Evolutionary conservation across 2,888 invertebrate species (phyloP).

Genomic region (Chymomyza caudatula): DNA sequence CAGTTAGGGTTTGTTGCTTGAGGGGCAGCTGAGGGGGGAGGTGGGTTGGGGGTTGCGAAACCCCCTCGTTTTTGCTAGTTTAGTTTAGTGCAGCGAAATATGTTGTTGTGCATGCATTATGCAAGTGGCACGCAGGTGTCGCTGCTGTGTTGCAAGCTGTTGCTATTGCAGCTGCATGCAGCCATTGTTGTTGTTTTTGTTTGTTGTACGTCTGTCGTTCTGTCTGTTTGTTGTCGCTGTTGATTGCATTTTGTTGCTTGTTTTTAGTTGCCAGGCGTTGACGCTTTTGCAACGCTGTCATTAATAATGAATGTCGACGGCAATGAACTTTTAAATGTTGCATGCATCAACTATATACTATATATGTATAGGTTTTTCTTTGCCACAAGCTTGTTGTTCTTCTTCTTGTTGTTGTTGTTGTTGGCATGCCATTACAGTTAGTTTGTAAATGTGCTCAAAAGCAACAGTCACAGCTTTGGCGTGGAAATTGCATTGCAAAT

Average conservation of each 20-base stretch:
- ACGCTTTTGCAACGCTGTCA: slow-evolving; percentile 61
- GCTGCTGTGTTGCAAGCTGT: slow-evolving; percentile 16
- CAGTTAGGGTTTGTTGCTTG: slow-evolving; percentile 2
- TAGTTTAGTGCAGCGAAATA: too few relatives aligned
- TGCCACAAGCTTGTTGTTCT: not conserved
- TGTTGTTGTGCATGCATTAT: slow-evolving; percentile 49
- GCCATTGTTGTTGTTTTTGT: slow-evolving; percentile 23
- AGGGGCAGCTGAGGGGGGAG: slow-evolving; percentile 7
- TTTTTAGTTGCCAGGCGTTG: slow-evolving; percentile 62
- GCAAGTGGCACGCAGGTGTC: slow-evolving; percentile 23
- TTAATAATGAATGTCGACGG: slow-evolving; percentile 77
- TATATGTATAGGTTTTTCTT: slow-evolving; percentile 10
- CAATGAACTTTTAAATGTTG: slow-evolving; percentile 78
- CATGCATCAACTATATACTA: slow-evolving; percentile 52
- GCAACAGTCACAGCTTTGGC: slow-evolving; percentile 48
- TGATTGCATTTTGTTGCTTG: slow-evolving; percentile 71
- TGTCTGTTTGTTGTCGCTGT: slow-evolving; percentile 61
- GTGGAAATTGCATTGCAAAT: slow-evolving; percentile 59
- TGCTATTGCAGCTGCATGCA: slow-evolving; percentile 28
- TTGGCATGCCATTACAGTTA: slow-evolving; percentile 39
- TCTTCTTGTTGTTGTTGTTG: slow-evolving; percentile 22
- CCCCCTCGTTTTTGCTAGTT: not conserved
- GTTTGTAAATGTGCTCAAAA: slow-evolving; percentile 59
- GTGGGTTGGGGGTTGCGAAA: slow-evolving; percentile 22
- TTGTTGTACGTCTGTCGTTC: slow-evolving; percentile 17